Evolutionary conservation across 2,113 vertebrate genomes (phyloP).

Genomic region (Dascyllus trimaculatus): DNA sequence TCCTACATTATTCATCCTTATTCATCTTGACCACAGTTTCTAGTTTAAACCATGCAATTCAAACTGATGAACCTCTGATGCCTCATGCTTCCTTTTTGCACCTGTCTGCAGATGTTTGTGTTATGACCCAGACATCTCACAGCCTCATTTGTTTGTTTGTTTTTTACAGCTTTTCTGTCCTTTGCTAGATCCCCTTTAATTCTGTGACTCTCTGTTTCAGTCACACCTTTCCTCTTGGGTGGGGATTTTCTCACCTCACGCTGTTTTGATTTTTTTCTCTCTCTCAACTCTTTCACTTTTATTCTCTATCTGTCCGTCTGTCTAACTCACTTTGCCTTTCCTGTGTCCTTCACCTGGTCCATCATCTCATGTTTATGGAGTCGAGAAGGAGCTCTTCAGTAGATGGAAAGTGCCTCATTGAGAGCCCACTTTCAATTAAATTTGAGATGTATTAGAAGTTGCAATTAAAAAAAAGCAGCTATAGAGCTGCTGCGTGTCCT

Average conservation of each 20-base stretch:
- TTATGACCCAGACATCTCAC: constrained; percentile 22
- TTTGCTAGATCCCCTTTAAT: background rate
- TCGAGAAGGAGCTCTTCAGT: constrained; percentile 34
- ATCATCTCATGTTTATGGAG: constrained; percentile 9
- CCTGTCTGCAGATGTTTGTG: constrained; percentile 16
- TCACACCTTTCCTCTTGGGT: constrained; percentile 28
- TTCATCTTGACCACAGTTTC: constrained; percentile 18
- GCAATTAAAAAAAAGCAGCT: background rate
- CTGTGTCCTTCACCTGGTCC: constrained; percentile 14
- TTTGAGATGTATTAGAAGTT: constrained; percentile 19
- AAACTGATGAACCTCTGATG: background rate
- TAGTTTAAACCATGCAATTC: constrained; percentile 32
- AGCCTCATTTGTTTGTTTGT: background rate
- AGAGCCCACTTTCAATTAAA: constrained; percentile 19
- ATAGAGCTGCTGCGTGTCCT: constrained; percentile 11
- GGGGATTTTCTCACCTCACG: constrained; percentile 46
- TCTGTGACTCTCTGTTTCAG: constrained; percentile 19
- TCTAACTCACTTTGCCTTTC: constrained; percentile 6
- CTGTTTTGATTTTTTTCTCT: background rate
- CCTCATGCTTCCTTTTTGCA: background rate
- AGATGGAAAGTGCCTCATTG: constrained; percentile 16
- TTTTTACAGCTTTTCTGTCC: background rate
- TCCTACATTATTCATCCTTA: constrained; percentile 1
- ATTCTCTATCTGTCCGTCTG: background rate
- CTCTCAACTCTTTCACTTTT: background rate